A percentile compares a stretch with the other conserved stretches of the same genome.
Evolutionary conservation across 2,797 vertebrate genomes (phyloP).

Genomic region (Malacoctenus gilli): DNA sequence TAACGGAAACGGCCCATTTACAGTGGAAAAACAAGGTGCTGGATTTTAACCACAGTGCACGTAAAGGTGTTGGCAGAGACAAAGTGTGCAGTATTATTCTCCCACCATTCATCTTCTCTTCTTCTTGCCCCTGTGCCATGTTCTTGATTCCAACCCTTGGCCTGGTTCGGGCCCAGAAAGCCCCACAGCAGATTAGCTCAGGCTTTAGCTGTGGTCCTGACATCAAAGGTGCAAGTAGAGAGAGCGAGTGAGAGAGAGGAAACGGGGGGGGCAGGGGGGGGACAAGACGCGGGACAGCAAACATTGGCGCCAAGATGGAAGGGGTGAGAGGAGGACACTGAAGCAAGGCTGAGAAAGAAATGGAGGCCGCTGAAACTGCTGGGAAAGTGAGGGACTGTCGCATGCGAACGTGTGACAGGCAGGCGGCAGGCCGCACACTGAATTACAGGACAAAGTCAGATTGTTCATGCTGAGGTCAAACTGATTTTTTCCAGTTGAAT

Average conservation of each 20-base stretch:
- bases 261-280: slow-evolving; percentile 48
- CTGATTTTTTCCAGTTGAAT: too few species aligned
- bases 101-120: slow-evolving; percentile 2
- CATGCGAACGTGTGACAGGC: too few species aligned
- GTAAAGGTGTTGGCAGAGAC: background rate
- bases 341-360: slow-evolving; percentile 23
- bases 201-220: slow-evolving; percentile 68
- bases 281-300: slow-evolving; percentile 43
- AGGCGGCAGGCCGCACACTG: background rate
- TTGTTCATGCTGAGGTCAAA: too few species aligned
- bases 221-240: slow-evolving; percentile 71
- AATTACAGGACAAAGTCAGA: too few species aligned
- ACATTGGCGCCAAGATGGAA: slow-evolving; percentile 32
- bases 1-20: background rate
- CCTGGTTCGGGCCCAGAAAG: slow-evolving; percentile 51
- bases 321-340: slow-evolving; percentile 27
- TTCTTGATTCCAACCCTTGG: slow-evolving; percentile 54
- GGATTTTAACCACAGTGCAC: background rate
- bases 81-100: slow-evolving; percentile 13
- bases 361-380: background rate
- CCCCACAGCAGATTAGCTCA: slow-evolving; percentile 66
- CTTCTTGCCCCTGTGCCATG: slow-evolving; percentile 39
- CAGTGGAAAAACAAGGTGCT: background rate
- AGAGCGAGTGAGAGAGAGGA: slow-evolving; percentile 38
- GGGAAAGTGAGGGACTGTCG: slow-evolving; percentile 6